These are phyloP conservation scores for Anser cygnoides DNA, from an alignment of 2,113 vertebrate species.

Conservation along the genomic window DNA sequence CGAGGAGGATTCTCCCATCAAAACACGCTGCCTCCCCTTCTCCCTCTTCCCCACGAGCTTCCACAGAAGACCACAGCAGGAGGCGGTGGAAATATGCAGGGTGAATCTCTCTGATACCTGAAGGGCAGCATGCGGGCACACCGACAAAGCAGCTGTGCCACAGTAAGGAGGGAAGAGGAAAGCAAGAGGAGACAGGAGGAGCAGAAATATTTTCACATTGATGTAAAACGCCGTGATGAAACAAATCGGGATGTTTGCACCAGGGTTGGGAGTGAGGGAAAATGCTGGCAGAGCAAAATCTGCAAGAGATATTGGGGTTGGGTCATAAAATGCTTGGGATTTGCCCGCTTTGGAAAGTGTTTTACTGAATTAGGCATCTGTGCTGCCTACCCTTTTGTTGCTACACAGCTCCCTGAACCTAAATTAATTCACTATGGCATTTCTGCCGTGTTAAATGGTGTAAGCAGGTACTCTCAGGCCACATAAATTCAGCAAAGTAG, in stretches of 20 bases:
- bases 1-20: background rate
- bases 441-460: constrained; percentile 48
- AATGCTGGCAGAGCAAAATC: background rate
- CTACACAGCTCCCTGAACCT: background rate
- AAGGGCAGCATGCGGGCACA: background rate
- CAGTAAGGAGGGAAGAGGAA: background rate
- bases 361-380: constrained; percentile 20
- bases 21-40: background rate
- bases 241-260: background rate
- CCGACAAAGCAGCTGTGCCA: background rate
- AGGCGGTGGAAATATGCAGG: background rate
- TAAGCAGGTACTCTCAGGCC: constrained; percentile 40
- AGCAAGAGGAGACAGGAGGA: background rate
- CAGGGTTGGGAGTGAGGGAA: background rate
- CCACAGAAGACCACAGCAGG: background rate
- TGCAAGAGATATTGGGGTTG: background rate
- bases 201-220: background rate
- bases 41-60: background rate
- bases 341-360: background rate
- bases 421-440: constrained; percentile 51
- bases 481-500: constrained; percentile 55
- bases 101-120: background rate
- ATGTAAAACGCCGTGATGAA: background rate
- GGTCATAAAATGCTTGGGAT: background rate
- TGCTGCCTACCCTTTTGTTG: background rate